phyloP scores from a whole-genome alignment of 2,888 invertebrate genomes.

The Troides helena region DNA sequence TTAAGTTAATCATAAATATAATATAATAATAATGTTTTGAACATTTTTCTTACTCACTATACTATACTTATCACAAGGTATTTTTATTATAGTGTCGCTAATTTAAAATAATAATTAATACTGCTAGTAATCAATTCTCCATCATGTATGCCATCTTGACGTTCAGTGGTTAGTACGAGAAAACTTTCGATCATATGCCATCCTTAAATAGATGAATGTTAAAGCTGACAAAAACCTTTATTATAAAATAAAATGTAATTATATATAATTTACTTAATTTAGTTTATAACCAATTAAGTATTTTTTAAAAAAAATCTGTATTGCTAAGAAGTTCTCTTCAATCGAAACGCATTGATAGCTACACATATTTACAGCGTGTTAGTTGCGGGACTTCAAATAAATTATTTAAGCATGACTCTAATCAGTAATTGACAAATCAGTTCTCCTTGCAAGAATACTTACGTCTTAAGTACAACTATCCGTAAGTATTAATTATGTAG shows the following conservation, averaged over 20 bases:
- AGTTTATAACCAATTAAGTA: too few relatives aligned
- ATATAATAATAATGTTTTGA: conserved; percentile 1
- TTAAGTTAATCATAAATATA: background rate
- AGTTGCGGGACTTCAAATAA: conserved; percentile 58
- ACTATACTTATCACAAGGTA: background rate
- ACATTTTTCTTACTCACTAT: background rate
- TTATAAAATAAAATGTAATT: too few relatives aligned
- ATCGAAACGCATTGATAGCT: conserved; percentile 40
- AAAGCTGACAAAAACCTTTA: too few relatives aligned
- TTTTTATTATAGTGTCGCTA: background rate
- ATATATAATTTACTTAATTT: too few relatives aligned
- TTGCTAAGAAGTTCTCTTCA: background rate
- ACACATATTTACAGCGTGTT: conserved; percentile 58
- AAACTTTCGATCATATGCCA: too few relatives aligned
- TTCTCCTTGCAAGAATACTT: conserved; percentile 62
- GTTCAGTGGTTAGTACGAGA: too few relatives aligned
- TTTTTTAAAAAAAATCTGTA: background rate
- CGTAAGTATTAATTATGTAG: conserved; percentile 13
- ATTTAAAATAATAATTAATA: too few relatives aligned
- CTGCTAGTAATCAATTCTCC: too few relatives aligned
- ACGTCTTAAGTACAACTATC: conserved; percentile 32
- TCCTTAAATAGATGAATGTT: too few relatives aligned
- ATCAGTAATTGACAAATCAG: conserved; percentile 80
- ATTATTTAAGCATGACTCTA: conserved; percentile 71
- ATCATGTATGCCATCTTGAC: too few relatives aligned